Percentiles rank a stretch among this genome's conserved stretches.
Conservation (phyloP, 92 coral and sea anemone species). For the Chrysogorgia sp. region DNA sequence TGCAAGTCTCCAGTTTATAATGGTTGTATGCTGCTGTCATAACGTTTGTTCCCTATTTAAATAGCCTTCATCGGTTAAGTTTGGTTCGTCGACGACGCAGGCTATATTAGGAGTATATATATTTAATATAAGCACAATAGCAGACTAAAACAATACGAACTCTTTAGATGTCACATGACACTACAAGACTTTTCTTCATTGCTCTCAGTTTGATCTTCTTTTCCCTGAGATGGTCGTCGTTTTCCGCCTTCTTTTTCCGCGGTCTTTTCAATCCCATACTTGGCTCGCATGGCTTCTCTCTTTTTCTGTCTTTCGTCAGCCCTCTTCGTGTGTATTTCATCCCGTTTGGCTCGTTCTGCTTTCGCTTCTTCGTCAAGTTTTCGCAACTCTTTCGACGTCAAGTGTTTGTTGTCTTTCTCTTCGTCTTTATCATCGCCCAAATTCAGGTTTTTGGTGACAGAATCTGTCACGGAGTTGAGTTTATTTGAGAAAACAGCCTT, state of each 20-base stretch:
- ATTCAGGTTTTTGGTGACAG: constrained; percentile 15
- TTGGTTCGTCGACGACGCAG: no score
- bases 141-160: no score
- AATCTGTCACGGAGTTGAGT: constrained; percentile 38
- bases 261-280: constrained; percentile 24
- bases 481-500: constrained; percentile 29
- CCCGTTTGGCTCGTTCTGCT: constrained; percentile 27
- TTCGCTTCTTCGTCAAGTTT: constrained; percentile 21
- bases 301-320: constrained; percentile 27
- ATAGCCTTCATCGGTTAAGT: no score
- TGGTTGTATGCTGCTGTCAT: no score
- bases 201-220: not conserved
- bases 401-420: constrained; percentile 10
- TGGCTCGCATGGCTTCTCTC: constrained; percentile 34
- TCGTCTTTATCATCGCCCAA: constrained; percentile 29
- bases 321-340: constrained; percentile 20
- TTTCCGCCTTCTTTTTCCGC: constrained; percentile 20
- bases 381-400: constrained; percentile 32
- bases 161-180: constrained; percentile 12
- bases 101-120: no score
- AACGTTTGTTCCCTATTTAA: no score
- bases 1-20: no score
- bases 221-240: constrained; percentile 1
- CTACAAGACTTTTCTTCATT: constrained; percentile 30
- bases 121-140: no score